Evolutionary conservation across 2,797 vertebrate genomes (phyloP).

Genomic region (Sebastes flavidus): DNA sequence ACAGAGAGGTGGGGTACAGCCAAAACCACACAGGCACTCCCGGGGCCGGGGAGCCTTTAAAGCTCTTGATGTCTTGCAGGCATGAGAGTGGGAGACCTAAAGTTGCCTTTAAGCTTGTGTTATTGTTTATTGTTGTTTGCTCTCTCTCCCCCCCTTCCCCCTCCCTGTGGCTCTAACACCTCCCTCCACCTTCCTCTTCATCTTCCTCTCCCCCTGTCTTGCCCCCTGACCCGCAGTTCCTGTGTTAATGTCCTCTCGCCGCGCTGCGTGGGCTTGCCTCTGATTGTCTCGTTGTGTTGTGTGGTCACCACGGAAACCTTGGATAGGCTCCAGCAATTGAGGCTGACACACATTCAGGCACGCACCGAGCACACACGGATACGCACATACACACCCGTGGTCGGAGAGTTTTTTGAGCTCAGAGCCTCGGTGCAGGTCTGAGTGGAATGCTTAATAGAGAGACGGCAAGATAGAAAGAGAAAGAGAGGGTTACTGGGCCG

Average conservation of each 20-base stretch:
- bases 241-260: conserved; percentile 85
- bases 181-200: conserved; percentile 60
- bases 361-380: conserved; percentile 54
- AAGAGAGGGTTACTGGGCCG: conserved; percentile 26
- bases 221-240: conserved; percentile 82
- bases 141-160: conserved; percentile 11
- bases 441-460: conserved; percentile 80
- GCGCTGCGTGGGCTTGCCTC: conserved; percentile 87
- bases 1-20: conserved; percentile 43
- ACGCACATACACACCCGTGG: conserved; percentile 54
- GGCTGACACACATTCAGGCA: conserved; percentile 81
- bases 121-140: conserved; percentile 75
- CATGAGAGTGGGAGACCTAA: conserved; percentile 58
- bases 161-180: conserved; percentile 45
- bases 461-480: conserved; percentile 54
- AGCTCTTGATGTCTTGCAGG: conserved; percentile 63
- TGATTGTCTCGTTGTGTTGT: conserved; percentile 90
- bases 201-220: conserved; percentile 54
- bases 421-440: conserved; percentile 74
- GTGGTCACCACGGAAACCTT: conserved; percentile 89
- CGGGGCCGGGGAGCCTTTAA: conserved; percentile 67
- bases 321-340: conserved; percentile 87
- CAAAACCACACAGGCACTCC: conserved; percentile 59
- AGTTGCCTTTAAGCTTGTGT: conserved; percentile 66
- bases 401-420: conserved; percentile 75